Conservation (phyloP, 2,888 invertebrate species). For the Allolobophora icterica region DNA sequence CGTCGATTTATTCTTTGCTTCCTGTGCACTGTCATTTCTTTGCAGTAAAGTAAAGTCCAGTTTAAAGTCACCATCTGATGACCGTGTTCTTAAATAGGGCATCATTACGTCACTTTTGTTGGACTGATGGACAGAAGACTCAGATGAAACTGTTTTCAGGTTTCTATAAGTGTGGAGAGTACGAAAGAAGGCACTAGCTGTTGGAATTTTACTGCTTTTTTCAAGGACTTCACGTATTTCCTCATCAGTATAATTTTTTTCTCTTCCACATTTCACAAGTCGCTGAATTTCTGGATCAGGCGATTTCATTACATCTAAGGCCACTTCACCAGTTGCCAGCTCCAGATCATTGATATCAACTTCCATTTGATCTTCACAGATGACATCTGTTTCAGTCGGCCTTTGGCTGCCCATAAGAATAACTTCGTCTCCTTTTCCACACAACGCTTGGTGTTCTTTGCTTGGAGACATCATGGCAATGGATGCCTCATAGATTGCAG, state of each 20-base stretch:
- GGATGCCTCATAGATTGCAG: not conserved
- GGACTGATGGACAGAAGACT: not conserved
- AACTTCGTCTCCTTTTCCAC: not conserved
- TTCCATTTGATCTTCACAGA: not conserved
- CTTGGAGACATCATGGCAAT: not conserved
- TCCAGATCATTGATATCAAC: slow-evolving; percentile 5
- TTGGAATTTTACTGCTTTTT: slow-evolving; percentile 11
- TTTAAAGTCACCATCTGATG: slow-evolving; percentile 6
- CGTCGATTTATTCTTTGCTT: not conserved
- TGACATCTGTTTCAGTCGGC: not conserved
- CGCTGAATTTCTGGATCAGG: slow-evolving; percentile 24
- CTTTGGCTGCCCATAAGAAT: not conserved
- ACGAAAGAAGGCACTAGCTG: slow-evolving; percentile 18
- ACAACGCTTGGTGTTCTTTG: not conserved
- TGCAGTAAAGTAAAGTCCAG: not conserved
- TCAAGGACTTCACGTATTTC: slow-evolving; percentile 26
- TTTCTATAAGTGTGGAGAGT: not conserved
- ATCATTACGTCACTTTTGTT: not conserved
- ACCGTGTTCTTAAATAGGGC: not conserved
- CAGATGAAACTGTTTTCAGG: slow-evolving; percentile 3
- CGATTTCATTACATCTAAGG: slow-evolving; percentile 6
- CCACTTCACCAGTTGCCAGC: not conserved
- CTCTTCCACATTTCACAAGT: slow-evolving; percentile 14
- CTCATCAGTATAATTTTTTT: not conserved
- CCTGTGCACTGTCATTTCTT: not conserved